Percentiles rank a stretch among this genome's conserved stretches.
Evolutionary conservation across 2,797 vertebrate species (phyloP).

Genomic region (Amphiprion clarkii): DNA sequence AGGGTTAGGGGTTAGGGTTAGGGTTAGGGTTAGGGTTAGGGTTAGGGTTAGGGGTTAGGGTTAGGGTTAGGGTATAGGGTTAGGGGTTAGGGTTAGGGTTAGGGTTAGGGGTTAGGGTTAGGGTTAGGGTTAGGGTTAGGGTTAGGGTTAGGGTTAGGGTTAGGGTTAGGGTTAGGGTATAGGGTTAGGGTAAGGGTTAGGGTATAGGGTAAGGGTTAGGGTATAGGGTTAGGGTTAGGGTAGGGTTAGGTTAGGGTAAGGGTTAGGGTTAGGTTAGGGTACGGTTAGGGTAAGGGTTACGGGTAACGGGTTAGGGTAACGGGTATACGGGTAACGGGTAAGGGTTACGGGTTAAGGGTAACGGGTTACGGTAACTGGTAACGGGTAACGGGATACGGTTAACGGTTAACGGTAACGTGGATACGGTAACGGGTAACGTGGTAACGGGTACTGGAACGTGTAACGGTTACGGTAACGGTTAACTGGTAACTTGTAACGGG

Average conservation of each 20-base stretch:
- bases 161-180: not conserved
- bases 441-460: no score
- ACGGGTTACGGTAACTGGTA: no score
- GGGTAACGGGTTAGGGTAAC: not conserved
- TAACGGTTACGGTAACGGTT: no score
- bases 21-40: not conserved
- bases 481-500: no score
- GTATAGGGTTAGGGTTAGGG: no score
- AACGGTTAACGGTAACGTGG: no score
- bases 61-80: constrained; percentile 7
- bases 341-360: no score
- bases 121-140: constrained; percentile 11
- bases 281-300: not conserved
- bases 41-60: not conserved
- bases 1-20: not conserved
- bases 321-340: no score
- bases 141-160: constrained; percentile 13
- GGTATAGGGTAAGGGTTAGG: not conserved
- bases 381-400: no score
- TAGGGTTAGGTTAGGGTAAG: constrained; percentile 1
- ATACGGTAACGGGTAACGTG: no score
- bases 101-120: not conserved
- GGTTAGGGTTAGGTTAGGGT: constrained; percentile 3
- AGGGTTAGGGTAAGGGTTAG: constrained; percentile 1
- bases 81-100: not conserved